A percentile compares a stretch with the other conserved stretches of the same genome.
These are phyloP conservation scores for Burhinus bistriatus DNA, from an alignment of 2,113 vertebrate species.

Conservation along the genomic window DNA sequence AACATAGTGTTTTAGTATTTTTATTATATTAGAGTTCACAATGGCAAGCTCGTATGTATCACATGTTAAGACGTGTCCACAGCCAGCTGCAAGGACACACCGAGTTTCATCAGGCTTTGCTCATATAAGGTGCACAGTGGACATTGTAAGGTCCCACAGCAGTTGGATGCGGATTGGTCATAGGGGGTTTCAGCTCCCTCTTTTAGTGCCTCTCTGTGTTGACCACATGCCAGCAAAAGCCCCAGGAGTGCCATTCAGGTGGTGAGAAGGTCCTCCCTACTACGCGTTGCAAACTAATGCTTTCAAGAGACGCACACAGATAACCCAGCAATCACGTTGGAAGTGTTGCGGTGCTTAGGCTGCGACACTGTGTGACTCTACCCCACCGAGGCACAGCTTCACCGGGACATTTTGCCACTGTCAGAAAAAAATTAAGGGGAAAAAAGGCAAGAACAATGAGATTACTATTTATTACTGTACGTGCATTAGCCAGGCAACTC, in stretches of 20 bases:
- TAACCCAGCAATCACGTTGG: not conserved
- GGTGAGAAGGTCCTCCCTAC: not conserved
- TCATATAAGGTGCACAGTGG: not conserved
- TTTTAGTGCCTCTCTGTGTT: not conserved
- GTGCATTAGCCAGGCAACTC: not conserved
- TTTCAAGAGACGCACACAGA: not conserved
- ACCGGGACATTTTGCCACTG: not conserved
- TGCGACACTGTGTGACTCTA: not conserved
- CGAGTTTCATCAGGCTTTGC: not conserved
- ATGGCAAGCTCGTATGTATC: not conserved
- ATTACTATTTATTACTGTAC: not conserved
- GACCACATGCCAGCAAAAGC: not conserved
- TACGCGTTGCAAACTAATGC: not conserved
- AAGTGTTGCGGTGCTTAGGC: not conserved
- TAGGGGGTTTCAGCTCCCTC: not conserved
- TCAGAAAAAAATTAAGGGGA: not conserved
- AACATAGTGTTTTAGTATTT: not conserved
- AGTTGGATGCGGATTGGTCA: fast-evolving
- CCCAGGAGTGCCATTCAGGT: not conserved
- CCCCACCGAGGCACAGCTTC: not conserved
- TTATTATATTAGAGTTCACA: not conserved
- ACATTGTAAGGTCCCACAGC: not conserved
- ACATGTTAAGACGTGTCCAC: not conserved
- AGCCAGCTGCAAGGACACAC: not conserved
- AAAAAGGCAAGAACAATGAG: not conserved